Base-by-base conservation (phyloP, 2,113 vertebrate genomes). In the Clinocottus analis region DNA sequence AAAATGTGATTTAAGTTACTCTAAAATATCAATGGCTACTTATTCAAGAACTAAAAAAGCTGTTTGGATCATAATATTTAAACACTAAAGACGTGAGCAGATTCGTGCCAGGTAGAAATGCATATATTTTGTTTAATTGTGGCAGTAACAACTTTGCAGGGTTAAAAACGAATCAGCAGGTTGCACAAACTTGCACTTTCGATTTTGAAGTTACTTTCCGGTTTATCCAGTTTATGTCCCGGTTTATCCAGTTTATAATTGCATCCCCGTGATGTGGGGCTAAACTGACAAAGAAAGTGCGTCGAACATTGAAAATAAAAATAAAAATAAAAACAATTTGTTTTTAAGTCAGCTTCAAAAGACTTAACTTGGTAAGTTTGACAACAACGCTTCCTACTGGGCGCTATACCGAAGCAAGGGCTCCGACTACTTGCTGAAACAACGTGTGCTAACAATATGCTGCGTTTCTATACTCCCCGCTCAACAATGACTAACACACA, bases 361-460 rank as follows among this genome's bases (percentile, higher is more conserved):
- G n/a, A n/a, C n/a, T n/a, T n/a, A n/a, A n/a, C n/a, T n/a, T n/a
- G n/a, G n/a, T 9, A 76, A 75, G 53, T 67, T 73, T 62, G 21
- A 29, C 14, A 66, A 25, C 25, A 45, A 83, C 55, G 59, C 66
- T 86, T 80, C 74, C 63, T 72, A 78, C 41, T 64, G 13, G 23
- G 41, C n/a, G 59, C 37, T 77, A 11, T 66, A 25, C n/a, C 58
- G 35, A 65, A 45, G 1, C 67, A 27, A 1, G 51, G 89, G 76
- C 39, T 55, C 76, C 59, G 80, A 23, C 88, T 91, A 90, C n/a
- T 77, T 89, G 29, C 84, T 89, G 90, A 75, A 82, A 72, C 33
- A 29, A 72, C 61, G 84, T 75, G 43, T 82, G 87, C 33, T 53
- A 21, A 66, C 51, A 17, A 35, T 67, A 33, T 3, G 21, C 8